phyloP scores from a whole-genome alignment of 2,797 vertebrate species.

The Cryptoblepharus egeriae region DNA sequence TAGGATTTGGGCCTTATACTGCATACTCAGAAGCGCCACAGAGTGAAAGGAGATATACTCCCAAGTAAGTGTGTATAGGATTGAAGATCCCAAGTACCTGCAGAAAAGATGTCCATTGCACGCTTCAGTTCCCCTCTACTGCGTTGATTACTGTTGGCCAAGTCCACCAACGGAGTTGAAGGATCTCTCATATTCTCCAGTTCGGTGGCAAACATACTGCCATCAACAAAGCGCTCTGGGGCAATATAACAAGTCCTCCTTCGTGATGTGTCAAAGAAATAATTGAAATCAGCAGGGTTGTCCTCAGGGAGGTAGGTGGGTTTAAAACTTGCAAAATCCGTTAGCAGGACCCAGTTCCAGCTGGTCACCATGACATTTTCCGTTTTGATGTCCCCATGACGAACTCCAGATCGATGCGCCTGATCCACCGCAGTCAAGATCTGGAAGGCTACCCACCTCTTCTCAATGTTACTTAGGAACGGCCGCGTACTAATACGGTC shows the following conservation, averaged over 20 bases:
- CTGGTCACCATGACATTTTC: constrained; percentile 99
- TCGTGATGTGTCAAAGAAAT: constrained; percentile 96
- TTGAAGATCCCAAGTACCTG: constrained; percentile 79
- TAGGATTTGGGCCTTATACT: no score
- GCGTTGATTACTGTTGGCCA: constrained; percentile 91
- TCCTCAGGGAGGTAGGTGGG: constrained; percentile 96
- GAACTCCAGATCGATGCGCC: constrained; percentile 92
- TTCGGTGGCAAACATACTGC: constrained; percentile 91
- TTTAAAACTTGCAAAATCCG: constrained; percentile 98
- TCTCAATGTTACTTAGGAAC: constrained; percentile 95
- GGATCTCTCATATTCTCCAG: constrained; percentile 85
- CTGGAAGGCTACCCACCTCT: constrained; percentile 98
- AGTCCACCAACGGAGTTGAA: constrained; percentile 93
- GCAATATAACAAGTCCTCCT: constrained; percentile 96
- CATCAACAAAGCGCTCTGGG: constrained; percentile 95
- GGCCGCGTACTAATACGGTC: constrained; percentile 96
- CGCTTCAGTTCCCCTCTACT: constrained; percentile 91
- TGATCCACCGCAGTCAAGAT: constrained; percentile 94
- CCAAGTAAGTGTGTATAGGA: no score
- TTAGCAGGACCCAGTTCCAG: constrained; percentile 98
- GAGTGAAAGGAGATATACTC: no score
- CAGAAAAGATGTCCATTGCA: constrained; percentile 98
- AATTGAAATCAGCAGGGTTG: constrained; percentile 98
- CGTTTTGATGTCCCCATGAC: constrained; percentile 97
- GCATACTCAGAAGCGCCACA: no score